Percentiles rank a stretch among this genome's conserved stretches.
Conservation (phyloP, 1,140 invertebrate species). For the Drosophila dunni region DNA sequence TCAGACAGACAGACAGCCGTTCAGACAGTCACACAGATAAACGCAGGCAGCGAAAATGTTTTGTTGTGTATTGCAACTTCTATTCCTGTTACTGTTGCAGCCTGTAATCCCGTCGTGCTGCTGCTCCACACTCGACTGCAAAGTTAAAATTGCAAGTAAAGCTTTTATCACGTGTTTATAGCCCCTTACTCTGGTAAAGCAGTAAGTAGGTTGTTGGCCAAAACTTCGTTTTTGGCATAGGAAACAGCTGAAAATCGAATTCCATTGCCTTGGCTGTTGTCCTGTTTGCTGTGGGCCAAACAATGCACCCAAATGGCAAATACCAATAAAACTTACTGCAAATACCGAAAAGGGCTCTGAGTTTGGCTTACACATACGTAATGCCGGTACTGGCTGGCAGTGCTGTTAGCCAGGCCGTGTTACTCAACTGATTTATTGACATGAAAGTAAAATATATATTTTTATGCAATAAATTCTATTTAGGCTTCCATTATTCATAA, state of each 20-base stretch:
- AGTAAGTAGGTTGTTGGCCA: slow-evolving; percentile 73
- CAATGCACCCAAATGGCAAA: slow-evolving; percentile 52
- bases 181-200: slow-evolving; percentile 29
- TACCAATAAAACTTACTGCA: slow-evolving; percentile 76
- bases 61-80: slow-evolving; percentile 18
- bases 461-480: background rate
- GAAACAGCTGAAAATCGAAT: slow-evolving; percentile 79
- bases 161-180: slow-evolving; percentile 80
- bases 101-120: slow-evolving; percentile 46
- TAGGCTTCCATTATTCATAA: slow-evolving; percentile 31
- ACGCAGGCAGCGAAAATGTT: slow-evolving; percentile 19
- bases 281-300: slow-evolving; percentile 51
- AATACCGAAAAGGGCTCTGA: slow-evolving; percentile 17
- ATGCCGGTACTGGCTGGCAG: background rate
- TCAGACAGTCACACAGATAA: background rate
- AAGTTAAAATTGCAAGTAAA: slow-evolving; percentile 79
- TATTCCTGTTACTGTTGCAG: slow-evolving; percentile 23
- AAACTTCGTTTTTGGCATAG: slow-evolving; percentile 74
- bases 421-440: slow-evolving; percentile 36
- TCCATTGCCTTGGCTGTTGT: slow-evolving; percentile 48
- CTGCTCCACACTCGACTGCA: slow-evolving; percentile 43
- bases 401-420: slow-evolving; percentile 5
- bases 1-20: background rate
- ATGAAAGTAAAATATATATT: slow-evolving; percentile 5
- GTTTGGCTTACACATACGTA: slow-evolving; percentile 5